Base-by-base conservation (phyloP, 2,888 invertebrate genomes). In the Chalcis sispes region DNA sequence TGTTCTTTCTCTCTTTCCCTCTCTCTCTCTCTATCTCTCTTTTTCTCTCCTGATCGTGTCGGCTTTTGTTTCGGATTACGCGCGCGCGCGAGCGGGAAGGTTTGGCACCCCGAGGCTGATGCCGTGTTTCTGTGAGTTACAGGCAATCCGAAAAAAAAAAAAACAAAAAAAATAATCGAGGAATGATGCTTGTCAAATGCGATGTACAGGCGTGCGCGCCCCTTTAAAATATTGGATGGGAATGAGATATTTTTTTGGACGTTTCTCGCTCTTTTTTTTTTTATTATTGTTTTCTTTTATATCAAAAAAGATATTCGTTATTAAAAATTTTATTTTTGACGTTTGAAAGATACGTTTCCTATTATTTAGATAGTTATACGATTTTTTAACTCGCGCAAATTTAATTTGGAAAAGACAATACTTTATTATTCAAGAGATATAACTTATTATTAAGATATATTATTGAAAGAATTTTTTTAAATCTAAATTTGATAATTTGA, bases 31-130 rank as follows among this genome's bases (percentile, higher is more conserved):
- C 23, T 15, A 25, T 36, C 59, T 25, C 36, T 15, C 27, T 50
- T 15, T 50, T 2, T 2, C 50, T 50, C 58, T 32, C 23, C 20
- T 25, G 71, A 27, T 42, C 54, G 61, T 20, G 29, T 0, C 15
- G 65, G 72, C 74, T 74, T 74, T 74, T 74, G 74, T 69, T 69
- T 59, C 36, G 48, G 58, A 72, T 65, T 72, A 58, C 23, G 36
- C 8, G 42, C 3, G 52, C 25, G 52, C 1, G 48, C 10, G 48
- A 23, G 46, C 5, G 52, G 32, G 65, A 56, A 36, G 64, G 58
- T 58, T 71, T 71, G 71, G 46, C 59, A 59, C 70, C 75, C 75
- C 25, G 59, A 59, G 71, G 72, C 70, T 65, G 42, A 50, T 50
- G n/a, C n/a, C n/a, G n/a, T n/a, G 56, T 64, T 62, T 69, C 50